These are phyloP conservation scores for Ochotona princeps DNA, from an alignment of 2,113 vertebrate genomes.

Conservation along the genomic window DNA sequence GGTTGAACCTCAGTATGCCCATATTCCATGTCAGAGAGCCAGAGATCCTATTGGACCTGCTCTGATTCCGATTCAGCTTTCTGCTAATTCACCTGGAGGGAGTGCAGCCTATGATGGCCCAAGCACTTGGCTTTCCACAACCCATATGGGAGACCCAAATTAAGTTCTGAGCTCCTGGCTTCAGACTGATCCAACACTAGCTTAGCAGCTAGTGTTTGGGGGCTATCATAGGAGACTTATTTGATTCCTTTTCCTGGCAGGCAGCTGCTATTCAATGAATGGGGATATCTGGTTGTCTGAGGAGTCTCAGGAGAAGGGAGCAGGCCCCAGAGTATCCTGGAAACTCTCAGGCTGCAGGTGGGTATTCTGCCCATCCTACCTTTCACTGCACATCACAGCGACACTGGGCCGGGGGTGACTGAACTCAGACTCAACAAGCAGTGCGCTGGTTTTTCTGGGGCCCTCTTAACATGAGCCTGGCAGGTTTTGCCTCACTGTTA, in stretches of 20 bases:
- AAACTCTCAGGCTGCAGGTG: neutral
- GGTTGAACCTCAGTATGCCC: no score
- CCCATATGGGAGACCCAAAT: no score
- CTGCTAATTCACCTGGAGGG: no score
- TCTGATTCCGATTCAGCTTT: no score
- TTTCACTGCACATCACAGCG: neutral
- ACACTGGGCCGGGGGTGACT: neutral
- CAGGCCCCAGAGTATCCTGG: neutral
- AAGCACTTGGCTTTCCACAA: no score
- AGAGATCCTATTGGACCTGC: no score
- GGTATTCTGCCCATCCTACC: neutral
- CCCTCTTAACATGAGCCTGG: neutral
- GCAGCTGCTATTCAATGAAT: constrained; percentile 11
- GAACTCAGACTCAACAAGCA: neutral
- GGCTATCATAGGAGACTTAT: neutral
- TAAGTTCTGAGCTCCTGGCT: no score
- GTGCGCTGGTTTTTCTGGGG: neutral
- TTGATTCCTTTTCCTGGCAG: neutral
- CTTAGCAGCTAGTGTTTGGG: no score
- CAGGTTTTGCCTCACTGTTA: constrained; percentile 29
- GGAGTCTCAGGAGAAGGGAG: neutral
- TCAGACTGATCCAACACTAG: no score
- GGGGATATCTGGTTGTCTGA: neutral
- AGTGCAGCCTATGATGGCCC: no score
- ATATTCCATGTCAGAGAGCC: no score